phyloP scores from a whole-genome alignment of 2,888 invertebrate genomes.

The Mesoligia furuncula region DNA sequence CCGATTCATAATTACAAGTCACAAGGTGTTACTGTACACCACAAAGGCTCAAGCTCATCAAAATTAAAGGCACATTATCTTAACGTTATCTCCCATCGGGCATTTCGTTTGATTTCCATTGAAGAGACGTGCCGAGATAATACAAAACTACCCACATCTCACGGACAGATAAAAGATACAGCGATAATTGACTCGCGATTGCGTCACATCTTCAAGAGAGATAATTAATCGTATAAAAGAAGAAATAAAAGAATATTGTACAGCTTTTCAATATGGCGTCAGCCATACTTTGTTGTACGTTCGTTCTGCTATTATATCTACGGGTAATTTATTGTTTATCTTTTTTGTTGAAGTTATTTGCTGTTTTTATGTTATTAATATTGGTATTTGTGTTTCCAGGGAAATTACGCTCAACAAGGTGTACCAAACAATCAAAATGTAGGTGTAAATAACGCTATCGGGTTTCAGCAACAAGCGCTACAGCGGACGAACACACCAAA shows the following conservation, averaged over 20 bases:
- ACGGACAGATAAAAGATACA: conserved; percentile 70
- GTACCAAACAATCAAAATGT: conserved; percentile 65
- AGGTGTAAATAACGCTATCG: conserved; percentile 58
- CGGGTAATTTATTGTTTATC: conserved; percentile 64
- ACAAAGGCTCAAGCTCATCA: conserved; percentile 28
- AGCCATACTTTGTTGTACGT: conserved; percentile 71
- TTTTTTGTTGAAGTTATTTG: conserved; percentile 33
- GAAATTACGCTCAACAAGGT: conserved; percentile 67
- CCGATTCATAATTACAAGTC: conserved; percentile 18
- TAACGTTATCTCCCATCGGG: conserved; percentile 64
- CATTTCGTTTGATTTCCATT: conserved; percentile 61
- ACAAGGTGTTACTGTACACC: neutral
- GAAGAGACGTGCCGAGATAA: conserved; percentile 70
- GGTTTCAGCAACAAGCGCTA: conserved; percentile 55
- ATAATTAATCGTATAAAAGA: conserved; percentile 79
- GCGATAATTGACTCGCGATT: conserved; percentile 70
- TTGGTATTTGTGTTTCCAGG: conserved; percentile 65
- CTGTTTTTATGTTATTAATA: conserved; percentile 3
- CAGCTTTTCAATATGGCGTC: conserved; percentile 79
- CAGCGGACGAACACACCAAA: conserved; percentile 50
- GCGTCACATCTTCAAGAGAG: conserved; percentile 69
- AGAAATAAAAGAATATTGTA: conserved; percentile 67
- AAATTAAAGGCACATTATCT: conserved; percentile 56
- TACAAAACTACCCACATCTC: conserved; percentile 54
- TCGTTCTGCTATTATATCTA: conserved; percentile 72